A percentile compares a stretch with the other conserved stretches of the same genome.
These are phyloP conservation scores for Tortricodes alternella DNA, from an alignment of 2,888 invertebrate species.

Conservation along the genomic window DNA sequence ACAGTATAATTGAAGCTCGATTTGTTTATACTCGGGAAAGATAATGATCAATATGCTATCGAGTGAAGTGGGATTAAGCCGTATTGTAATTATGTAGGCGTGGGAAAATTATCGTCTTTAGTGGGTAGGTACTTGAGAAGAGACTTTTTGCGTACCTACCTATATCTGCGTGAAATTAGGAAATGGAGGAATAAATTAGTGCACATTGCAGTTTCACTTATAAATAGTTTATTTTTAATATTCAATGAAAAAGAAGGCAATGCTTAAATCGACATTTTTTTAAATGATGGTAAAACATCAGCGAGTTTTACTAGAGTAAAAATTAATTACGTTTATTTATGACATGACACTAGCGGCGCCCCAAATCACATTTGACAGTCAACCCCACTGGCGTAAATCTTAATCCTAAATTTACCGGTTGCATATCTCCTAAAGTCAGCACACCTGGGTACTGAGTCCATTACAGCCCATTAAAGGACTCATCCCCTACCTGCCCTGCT, in stretches of 20 bases:
- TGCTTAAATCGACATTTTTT: too few species aligned
- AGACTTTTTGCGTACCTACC: neutral
- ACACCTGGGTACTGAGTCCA: slow-evolving; percentile 16
- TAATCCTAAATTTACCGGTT: slow-evolving; percentile 8
- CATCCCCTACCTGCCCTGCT: slow-evolving; percentile 48
- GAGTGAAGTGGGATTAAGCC: slow-evolving; percentile 25
- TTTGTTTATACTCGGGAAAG: slow-evolving; percentile 59
- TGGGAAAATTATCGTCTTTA: slow-evolving; percentile 22
- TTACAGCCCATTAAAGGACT: slow-evolving; percentile 7
- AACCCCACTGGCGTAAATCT: too few species aligned
- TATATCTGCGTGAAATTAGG: neutral
- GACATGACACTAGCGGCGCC: too few species aligned
- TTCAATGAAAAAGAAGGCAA: too few species aligned
- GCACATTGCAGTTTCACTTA: too few species aligned
- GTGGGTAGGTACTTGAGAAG: neutral
- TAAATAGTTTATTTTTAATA: too few species aligned
- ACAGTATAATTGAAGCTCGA: slow-evolving; percentile 65
- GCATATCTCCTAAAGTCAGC: slow-evolving; percentile 18
- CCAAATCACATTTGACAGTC: too few species aligned
- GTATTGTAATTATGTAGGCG: slow-evolving; percentile 27
- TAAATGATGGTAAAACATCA: too few species aligned
- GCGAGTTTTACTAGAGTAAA: neutral
- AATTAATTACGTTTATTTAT: too few species aligned
- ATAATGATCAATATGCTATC: slow-evolving; percentile 42
- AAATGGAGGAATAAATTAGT: too few species aligned